A percentile compares a stretch with the other conserved stretches of the same genome.
phyloP scores from a whole-genome alignment of 2,888 invertebrate species.

The Strigamia crassipes region DNA sequence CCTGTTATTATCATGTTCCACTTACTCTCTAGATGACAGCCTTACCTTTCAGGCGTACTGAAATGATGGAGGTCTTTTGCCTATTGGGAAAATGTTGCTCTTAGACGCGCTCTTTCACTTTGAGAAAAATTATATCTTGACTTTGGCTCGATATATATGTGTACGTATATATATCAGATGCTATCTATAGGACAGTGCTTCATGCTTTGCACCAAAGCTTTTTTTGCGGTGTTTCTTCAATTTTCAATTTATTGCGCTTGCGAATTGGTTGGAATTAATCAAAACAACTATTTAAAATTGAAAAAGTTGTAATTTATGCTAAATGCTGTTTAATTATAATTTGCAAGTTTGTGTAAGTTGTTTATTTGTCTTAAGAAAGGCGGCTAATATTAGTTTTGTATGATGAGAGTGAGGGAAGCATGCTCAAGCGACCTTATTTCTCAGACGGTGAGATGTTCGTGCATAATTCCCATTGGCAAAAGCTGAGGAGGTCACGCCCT shows the following conservation, averaged over 20 bases:
- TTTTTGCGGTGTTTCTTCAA: not conserved
- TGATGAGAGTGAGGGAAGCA: not conserved
- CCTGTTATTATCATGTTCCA: slow-evolving; percentile 42
- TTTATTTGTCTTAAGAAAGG: not conserved
- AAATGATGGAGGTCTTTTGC: slow-evolving; percentile 40
- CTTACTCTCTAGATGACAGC: slow-evolving; percentile 42
- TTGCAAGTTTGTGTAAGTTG: not conserved
- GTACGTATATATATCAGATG: slow-evolving; percentile 32
- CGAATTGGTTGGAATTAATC: not conserved
- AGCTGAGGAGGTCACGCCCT: slow-evolving; percentile 40
- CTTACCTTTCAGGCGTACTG: slow-evolving; percentile 33
- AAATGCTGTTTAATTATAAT: not conserved
- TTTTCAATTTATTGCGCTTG: not conserved
- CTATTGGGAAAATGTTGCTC: slow-evolving; percentile 39
- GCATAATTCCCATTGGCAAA: slow-evolving; percentile 40
- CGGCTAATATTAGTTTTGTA: slow-evolving; percentile 10
- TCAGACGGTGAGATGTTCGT: slow-evolving; percentile 38
- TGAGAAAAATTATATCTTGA: slow-evolving; percentile 22
- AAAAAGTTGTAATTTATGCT: not conserved
- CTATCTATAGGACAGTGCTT: not conserved
- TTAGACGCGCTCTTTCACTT: not conserved
- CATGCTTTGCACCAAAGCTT: not conserved
- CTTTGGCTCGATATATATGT: slow-evolving; percentile 29
- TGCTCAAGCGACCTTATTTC: slow-evolving; percentile 35
- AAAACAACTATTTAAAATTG: not conserved